Conservation (phyloP, 2,113 vertebrate genomes). For the Emydura subglobosa region DNA sequence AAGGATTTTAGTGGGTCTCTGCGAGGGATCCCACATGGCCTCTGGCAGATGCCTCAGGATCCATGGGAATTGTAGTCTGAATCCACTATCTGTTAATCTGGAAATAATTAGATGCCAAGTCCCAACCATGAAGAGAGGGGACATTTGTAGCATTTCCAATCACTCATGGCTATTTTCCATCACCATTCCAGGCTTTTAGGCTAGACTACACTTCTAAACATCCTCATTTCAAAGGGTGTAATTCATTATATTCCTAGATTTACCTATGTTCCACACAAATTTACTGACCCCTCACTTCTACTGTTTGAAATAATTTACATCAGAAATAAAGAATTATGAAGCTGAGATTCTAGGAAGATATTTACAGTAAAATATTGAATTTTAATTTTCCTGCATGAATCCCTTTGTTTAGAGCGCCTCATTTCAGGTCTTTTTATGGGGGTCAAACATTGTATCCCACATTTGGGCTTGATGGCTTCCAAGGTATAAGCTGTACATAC, state of each 20-base stretch:
- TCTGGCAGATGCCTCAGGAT: background rate
- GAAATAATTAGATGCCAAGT: background rate
- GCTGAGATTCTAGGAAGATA: background rate
- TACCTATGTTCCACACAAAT: background rate
- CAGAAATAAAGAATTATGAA: background rate
- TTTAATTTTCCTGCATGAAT: fast-evolving
- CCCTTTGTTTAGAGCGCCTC: background rate
- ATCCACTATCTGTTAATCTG: too few relatives aligned
- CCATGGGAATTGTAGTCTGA: background rate
- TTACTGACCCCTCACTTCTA: fast-evolving
- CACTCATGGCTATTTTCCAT: too few relatives aligned
- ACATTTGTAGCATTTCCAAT: too few relatives aligned
- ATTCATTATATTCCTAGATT: background rate
- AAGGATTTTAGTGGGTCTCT: background rate
- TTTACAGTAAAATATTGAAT: background rate
- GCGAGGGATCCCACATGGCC: background rate
- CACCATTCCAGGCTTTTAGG: fast-evolving
- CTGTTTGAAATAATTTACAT: background rate
- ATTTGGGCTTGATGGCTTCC: background rate
- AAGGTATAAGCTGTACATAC: background rate
- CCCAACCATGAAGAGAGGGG: too few relatives aligned
- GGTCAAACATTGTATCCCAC: background rate
- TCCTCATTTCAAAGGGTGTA: background rate
- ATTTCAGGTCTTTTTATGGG: background rate
- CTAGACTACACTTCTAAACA: fast-evolving